A percentile compares a stretch with the other conserved stretches of the same genome.
These are phyloP conservation scores for Tautogolabrus adspersus DNA, from an alignment of 2,113 vertebrate species.

Conservation along the genomic window DNA sequence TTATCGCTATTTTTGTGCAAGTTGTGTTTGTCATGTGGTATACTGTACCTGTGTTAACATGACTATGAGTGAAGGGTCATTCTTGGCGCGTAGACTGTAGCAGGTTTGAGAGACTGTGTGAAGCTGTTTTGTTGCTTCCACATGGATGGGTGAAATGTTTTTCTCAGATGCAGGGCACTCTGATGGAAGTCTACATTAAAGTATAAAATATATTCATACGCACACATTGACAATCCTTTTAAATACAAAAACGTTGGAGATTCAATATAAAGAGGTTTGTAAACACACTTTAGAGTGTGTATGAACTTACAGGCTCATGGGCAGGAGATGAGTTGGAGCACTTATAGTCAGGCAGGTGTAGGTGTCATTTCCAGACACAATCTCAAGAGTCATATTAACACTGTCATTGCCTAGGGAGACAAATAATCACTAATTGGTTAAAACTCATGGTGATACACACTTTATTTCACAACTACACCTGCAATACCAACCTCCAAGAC, in stretches of 20 bases:
- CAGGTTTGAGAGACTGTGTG: constrained; percentile 60
- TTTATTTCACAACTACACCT: not conserved
- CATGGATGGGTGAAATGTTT: constrained; percentile 42
- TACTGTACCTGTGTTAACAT: constrained; percentile 81
- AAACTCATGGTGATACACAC: constrained; percentile 4
- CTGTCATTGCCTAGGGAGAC: constrained; percentile 54
- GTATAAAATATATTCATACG: constrained; percentile 2
- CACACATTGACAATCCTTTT: not conserved
- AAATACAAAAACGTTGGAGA: not conserved
- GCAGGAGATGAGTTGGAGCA: constrained; percentile 70
- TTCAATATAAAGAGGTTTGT: not conserved
- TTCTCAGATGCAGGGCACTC: constrained; percentile 64
- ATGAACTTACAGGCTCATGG: constrained; percentile 75
- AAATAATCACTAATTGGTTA: constrained; percentile 7
- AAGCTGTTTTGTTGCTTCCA: constrained; percentile 44
- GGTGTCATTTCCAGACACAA: constrained; percentile 49
- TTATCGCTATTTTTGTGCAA: not conserved
- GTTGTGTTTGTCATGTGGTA: not conserved
- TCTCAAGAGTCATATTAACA: constrained; percentile 59
- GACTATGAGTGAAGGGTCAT: constrained; percentile 77
- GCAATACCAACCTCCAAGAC: constrained; percentile 74
- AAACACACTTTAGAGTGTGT: constrained; percentile 10
- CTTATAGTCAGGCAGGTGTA: constrained; percentile 79
- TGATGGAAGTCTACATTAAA: constrained; percentile 68
- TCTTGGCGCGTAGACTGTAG: constrained; percentile 69